Evolutionary conservation across 2,113 vertebrate species (phyloP).

Genomic region (Rhynchopsitta pachyrhyncha): DNA sequence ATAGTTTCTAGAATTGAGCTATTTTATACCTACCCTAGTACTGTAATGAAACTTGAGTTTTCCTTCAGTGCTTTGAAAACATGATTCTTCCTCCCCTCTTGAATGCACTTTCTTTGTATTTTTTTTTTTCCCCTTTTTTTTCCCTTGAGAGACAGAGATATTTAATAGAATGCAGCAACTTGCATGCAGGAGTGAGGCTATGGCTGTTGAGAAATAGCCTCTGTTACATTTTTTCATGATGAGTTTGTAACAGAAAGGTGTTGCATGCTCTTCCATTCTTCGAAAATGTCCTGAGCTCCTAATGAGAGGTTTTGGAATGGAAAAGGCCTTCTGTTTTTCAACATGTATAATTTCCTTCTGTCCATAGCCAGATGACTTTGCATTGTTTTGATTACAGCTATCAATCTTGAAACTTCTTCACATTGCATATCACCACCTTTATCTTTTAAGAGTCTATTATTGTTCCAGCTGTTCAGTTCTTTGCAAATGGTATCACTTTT

Average conservation of each 20-base stretch:
- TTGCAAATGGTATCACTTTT: background rate
- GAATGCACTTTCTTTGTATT: background rate
- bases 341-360: background rate
- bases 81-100: background rate
- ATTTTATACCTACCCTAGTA: background rate
- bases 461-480: background rate
- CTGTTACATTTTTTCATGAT: background rate
- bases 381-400: background rate
- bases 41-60: background rate
- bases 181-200: accelerated
- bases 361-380: background rate
- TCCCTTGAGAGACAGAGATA: background rate
- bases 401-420: background rate
- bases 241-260: background rate
- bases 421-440: background rate
- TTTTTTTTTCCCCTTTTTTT: background rate
- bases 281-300: background rate
- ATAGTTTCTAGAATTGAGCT: background rate
- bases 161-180: background rate
- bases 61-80: background rate
- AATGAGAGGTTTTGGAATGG: background rate
- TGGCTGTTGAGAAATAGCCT: background rate
- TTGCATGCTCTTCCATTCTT: background rate
- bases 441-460: background rate
- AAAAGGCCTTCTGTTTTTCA: background rate